Evolutionary conservation across 2,113 vertebrate species (phyloP), one percentile per base, ranked within the genome.

Genomic region (Nyctibius bracteatus): DNA sequence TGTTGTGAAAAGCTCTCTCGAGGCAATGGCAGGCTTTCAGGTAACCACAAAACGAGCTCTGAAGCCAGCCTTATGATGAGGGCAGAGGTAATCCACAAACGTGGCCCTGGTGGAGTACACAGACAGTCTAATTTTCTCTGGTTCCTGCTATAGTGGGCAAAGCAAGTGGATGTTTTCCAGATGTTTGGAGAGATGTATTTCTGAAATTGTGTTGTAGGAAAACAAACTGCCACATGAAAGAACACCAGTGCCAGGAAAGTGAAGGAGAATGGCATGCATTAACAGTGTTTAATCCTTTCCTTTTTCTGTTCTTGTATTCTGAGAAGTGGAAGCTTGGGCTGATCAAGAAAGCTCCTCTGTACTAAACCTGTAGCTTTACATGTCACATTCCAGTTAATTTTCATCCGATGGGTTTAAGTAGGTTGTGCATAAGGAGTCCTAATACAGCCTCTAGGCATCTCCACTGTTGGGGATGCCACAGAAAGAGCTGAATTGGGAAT

Each of bases 151-250:
- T 21, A 58, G 63, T 88, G 86, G 90, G 92, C 90, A 90, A 74
- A 81, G 67, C 81, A 84, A 71, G 57, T 71, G 92, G 81, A 92
- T 92, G 92, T 80, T 90, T 90, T 94, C 92, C 86, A 96, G 57
- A 94, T 94, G 92, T 83, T 92, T 83, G 81, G 72, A 94, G 92
- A 94, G 86, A 83, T 87, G 78, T 80, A 51, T 80, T 90, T 94
- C 62, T 83, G 78, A 86, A 80, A 37, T 82, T 0, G 3, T 46
- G 37, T 61, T 74, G 35, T 33, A 80, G 62, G 92, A 87, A 83
- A 90, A 86, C 67, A 71, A 92, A 51, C 72, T 62, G 55, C 89
- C 89, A 83, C 89, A 67, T 90, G 62, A 92, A 90, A 95, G 62
- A 72, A 74, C 1, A 3, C 12, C 37, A 51, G 62, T 80, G 67